These are phyloP conservation scores for Anoncus sp. DNA, from an alignment of 2,888 invertebrate genomes.

Conservation along the genomic window DNA sequence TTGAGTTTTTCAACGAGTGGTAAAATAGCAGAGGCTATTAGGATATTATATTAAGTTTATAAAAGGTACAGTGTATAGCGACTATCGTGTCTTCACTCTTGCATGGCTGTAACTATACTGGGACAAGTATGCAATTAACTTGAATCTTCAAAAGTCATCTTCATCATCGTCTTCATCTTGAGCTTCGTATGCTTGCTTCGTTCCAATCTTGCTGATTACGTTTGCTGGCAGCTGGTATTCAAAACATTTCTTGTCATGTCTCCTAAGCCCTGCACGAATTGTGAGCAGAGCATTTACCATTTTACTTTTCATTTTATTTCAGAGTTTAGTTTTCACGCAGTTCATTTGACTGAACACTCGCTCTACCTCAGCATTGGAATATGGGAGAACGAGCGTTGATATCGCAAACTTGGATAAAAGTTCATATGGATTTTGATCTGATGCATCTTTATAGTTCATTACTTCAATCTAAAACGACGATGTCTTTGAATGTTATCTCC, in stretches of 20 bases:
- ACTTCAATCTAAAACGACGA: slow-evolving; percentile 36
- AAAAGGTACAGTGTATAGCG: too few relatives aligned
- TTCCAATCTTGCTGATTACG: too few relatives aligned
- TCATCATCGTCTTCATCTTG: too few relatives aligned
- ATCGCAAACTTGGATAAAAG: slow-evolving; percentile 50
- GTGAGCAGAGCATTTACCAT: slow-evolving; percentile 26
- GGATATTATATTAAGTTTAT: too few relatives aligned
- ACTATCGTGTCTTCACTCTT: too few relatives aligned
- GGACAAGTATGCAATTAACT: too few relatives aligned
- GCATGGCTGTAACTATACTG: too few relatives aligned
- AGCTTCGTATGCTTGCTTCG: too few relatives aligned
- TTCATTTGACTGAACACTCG: slow-evolving; percentile 59
- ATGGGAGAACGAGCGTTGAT: slow-evolving; percentile 45
- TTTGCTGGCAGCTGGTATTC: too few relatives aligned
- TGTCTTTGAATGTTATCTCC: slow-evolving; percentile 28
- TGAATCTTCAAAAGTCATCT: too few relatives aligned
- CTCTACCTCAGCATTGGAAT: slow-evolving; percentile 61
- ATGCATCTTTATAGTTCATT: slow-evolving; percentile 15
- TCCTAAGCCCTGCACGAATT: slow-evolving; percentile 28
- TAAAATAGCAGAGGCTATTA: too few relatives aligned
- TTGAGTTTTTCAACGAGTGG: too few relatives aligned
- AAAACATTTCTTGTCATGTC: not conserved
- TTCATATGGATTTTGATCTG: slow-evolving; percentile 14
- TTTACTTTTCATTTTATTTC: slow-evolving; percentile 39
- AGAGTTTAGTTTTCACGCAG: slow-evolving; percentile 49